These are phyloP conservation scores for Ancistrus triradiatus DNA, from an alignment of 2,113 vertebrate genomes.

Conservation along the genomic window DNA sequence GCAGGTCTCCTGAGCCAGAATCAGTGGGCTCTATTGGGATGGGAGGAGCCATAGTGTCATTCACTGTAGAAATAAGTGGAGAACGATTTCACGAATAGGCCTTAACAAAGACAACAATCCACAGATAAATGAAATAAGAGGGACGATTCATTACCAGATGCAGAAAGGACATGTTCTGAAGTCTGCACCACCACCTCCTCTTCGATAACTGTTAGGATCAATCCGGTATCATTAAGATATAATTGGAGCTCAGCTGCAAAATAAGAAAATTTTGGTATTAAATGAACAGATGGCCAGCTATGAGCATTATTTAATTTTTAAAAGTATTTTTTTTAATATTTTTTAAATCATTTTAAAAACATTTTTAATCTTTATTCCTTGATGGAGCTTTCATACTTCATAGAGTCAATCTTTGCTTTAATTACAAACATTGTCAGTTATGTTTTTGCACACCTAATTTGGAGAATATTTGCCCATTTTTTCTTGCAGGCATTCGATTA, in stretches of 20 bases:
- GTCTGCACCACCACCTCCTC: constrained; percentile 55
- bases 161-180: constrained; percentile 47
- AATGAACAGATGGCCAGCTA: too few species aligned
- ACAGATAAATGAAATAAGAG: neutral
- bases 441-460: too few species aligned
- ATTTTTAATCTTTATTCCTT: too few species aligned
- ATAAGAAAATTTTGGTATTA: too few species aligned
- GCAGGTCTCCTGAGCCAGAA: constrained; percentile 37
- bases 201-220: constrained; percentile 56
- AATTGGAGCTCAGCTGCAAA: constrained; percentile 47
- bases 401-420: too few species aligned
- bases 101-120: neutral
- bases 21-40: constrained; percentile 54
- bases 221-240: constrained; percentile 59
- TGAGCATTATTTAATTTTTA: too few species aligned
- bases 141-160: constrained; percentile 54
- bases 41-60: constrained; percentile 63
- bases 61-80: constrained; percentile 56
- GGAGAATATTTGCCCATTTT: too few species aligned
- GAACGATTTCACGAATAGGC: constrained; percentile 1
- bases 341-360: neutral
- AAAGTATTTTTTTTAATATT: neutral
- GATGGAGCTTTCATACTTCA: too few species aligned
- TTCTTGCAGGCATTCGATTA: too few species aligned
- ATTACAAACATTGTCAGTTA: too few species aligned